Conservation (phyloP, 2,888 invertebrate species). For the Leptopilina drosophilae region DNA sequence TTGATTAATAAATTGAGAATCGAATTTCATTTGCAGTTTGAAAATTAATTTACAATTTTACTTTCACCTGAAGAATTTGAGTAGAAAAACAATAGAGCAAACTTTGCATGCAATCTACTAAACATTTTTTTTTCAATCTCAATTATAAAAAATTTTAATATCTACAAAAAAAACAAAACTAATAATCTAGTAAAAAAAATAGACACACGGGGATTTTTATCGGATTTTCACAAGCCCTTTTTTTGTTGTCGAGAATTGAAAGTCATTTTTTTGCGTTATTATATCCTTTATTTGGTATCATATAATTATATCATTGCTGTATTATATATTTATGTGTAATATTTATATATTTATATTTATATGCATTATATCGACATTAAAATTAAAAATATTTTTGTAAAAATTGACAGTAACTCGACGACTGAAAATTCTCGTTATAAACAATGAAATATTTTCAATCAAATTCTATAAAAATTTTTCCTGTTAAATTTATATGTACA, state of each 20-base stretch:
- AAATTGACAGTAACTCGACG: slow-evolving; percentile 12
- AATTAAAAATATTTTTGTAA: slow-evolving; percentile 21
- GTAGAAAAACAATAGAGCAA: slow-evolving; percentile 9
- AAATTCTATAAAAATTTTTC: neutral
- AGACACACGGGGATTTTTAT: slow-evolving; percentile 23
- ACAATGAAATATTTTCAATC: slow-evolving; percentile 4
- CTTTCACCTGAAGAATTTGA: neutral
- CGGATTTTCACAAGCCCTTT: slow-evolving; percentile 7
- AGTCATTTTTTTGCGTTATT: slow-evolving; percentile 22
- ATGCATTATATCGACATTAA: slow-evolving; percentile 14
- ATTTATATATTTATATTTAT: neutral
- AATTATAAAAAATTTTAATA: slow-evolving; percentile 3
- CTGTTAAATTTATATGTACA: slow-evolving; percentile 17
- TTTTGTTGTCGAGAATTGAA: slow-evolving; percentile 40
- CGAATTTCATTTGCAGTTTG: neutral
- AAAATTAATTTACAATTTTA: neutral
- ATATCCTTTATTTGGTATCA: slow-evolving; percentile 29
- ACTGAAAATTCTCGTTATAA: slow-evolving; percentile 27
- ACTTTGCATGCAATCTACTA: slow-evolving; percentile 21
- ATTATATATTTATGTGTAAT: slow-evolving; percentile 1
- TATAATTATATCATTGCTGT: neutral
- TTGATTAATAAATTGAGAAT: neutral
- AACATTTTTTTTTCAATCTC: neutral
- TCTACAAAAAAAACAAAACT: slow-evolving; percentile 26
- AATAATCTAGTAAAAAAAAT: neutral